Conservation (phyloP, 2,888 invertebrate genomes). For the Shargacucullia verbasci region DNA sequence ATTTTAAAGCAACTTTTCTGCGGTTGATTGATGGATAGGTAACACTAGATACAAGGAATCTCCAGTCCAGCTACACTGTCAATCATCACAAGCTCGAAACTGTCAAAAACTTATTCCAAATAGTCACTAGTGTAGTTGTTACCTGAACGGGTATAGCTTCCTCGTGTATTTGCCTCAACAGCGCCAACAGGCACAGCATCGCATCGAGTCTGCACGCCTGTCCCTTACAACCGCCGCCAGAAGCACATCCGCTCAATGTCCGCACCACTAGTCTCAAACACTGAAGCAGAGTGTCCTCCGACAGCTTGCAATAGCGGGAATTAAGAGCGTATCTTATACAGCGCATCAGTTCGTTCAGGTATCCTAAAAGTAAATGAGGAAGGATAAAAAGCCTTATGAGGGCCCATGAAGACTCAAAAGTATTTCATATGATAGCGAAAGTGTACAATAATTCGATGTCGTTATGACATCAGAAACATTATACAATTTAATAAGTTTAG, state of each 20-base stretch:
- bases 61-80: no score
- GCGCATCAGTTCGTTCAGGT: slow-evolving; percentile 80
- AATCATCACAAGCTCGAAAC: no score
- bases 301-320: slow-evolving; percentile 73
- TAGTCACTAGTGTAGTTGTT: not conserved
- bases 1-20: no score
- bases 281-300: slow-evolving; percentile 72
- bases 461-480: slow-evolving; percentile 21
- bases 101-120: no score
- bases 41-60: no score
- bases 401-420: no score
- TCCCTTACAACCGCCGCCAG: slow-evolving; percentile 79
- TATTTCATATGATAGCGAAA: no score
- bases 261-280: slow-evolving; percentile 66
- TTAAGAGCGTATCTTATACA: slow-evolving; percentile 77
- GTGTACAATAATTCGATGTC: not conserved
- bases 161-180: slow-evolving; percentile 69
- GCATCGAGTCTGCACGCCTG: slow-evolving; percentile 79
- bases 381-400: no score
- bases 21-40: no score
- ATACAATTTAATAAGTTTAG: slow-evolving; percentile 15
- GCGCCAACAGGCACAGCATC: slow-evolving; percentile 70
- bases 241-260: slow-evolving; percentile 70
- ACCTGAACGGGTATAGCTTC: slow-evolving; percentile 79
- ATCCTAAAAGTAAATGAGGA: slow-evolving; percentile 69